These are phyloP conservation scores for Coregonus clupeaformis DNA, from an alignment of 2,113 vertebrate species.

Conservation along the genomic window DNA sequence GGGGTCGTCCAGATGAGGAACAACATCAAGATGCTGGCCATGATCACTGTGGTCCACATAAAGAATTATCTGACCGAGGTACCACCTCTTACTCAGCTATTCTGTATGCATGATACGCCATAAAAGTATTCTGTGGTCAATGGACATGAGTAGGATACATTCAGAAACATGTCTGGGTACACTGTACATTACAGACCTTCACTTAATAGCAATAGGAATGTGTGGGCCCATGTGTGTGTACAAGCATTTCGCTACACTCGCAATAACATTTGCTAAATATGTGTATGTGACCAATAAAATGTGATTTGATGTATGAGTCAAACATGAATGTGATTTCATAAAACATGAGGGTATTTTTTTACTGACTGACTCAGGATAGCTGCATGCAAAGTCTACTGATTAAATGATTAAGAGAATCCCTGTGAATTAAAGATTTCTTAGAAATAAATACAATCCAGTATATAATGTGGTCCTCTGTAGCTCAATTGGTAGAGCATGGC, in stretches of 20 bases:
- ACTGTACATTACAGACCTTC: not conserved
- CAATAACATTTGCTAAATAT: too few species aligned
- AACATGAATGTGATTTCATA: not conserved
- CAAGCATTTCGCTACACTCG: too few species aligned
- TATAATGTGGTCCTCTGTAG: too few species aligned
- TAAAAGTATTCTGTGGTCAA: not conserved
- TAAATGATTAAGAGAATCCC: not conserved
- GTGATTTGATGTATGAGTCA: too few species aligned
- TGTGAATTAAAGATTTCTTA: not conserved
- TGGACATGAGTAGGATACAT: not conserved
- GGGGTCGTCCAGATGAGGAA: constrained; percentile 1
- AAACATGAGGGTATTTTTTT: not conserved
- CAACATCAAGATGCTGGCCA: constrained; percentile 22
- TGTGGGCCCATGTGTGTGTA: not conserved
- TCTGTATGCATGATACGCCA: not conserved
- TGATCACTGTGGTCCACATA: constrained; percentile 52
- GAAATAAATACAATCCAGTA: too few species aligned
- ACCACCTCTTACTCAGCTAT: constrained; percentile 3
- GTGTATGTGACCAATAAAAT: too few species aligned
- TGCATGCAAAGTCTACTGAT: not conserved
- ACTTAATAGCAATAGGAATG: not conserved
- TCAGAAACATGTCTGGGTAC: not conserved
- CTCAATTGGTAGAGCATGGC: too few species aligned
- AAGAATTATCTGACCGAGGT: constrained; percentile 25
- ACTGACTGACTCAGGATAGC: not conserved